Evolutionary conservation across 2,113 vertebrate genomes (phyloP).

Genomic region (Amblyopsis rosae): DNA sequence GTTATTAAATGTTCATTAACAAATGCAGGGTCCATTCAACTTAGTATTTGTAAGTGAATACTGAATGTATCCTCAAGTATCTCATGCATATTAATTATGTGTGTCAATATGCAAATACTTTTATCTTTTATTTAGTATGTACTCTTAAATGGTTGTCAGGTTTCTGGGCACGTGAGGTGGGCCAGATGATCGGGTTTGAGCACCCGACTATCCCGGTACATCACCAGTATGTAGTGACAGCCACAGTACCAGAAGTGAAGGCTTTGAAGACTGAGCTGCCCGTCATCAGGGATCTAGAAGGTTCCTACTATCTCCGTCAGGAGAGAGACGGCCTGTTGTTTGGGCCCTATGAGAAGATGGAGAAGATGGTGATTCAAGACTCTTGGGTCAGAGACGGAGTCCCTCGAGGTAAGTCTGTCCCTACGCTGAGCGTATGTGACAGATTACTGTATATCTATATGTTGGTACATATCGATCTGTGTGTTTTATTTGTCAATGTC

Average conservation of each 20-base stretch:
- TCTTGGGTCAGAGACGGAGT: conserved; percentile 91
- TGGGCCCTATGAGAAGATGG: conserved; percentile 91
- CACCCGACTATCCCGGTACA: conserved; percentile 95
- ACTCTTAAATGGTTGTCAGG: conserved; percentile 69
- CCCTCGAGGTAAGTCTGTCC: conserved; percentile 79
- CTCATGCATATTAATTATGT: no score
- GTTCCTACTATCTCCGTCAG: conserved; percentile 92
- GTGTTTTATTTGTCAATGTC: conserved; percentile 18
- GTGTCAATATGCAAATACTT: no score
- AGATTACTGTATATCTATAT: neutral
- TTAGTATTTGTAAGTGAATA: no score
- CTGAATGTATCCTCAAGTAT: no score
- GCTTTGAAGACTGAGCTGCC: conserved; percentile 87
- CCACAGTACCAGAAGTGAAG: conserved; percentile 92
- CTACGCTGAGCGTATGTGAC: neutral
- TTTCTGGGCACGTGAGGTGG: conserved; percentile 95
- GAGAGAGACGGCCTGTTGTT: conserved; percentile 94
- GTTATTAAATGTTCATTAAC: no score
- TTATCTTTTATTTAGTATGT: no score
- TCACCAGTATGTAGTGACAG: conserved; percentile 95
- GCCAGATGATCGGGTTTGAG: conserved; percentile 87
- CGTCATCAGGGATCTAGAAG: conserved; percentile 92
- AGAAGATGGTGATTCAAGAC: conserved; percentile 94
- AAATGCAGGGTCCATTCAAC: no score
- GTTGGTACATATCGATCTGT: neutral